These are phyloP conservation scores for Heterodera schachtii DNA, from an alignment of 1,140 invertebrate genomes.

Conservation along the genomic window DNA sequence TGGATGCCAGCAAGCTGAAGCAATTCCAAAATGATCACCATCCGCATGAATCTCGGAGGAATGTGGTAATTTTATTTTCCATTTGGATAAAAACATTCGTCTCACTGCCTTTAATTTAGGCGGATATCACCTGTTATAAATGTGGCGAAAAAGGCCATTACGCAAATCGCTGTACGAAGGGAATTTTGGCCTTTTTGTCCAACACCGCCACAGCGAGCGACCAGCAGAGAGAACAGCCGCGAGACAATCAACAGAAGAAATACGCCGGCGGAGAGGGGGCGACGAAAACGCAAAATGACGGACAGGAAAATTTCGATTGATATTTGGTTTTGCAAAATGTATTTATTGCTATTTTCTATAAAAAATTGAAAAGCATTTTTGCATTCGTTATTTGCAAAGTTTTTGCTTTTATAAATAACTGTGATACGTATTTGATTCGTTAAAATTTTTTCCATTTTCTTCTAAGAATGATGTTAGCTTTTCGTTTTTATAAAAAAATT, in stretches of 20 bases:
- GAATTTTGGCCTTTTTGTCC: slow-evolving; percentile 61
- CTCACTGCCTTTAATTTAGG: slow-evolving; percentile 35
- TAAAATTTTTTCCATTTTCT: no score
- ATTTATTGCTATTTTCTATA: no score
- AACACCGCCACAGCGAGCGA: slow-evolving; percentile 42
- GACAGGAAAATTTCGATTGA: slow-evolving; percentile 11
- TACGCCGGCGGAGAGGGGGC: not conserved
- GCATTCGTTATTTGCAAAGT: no score
- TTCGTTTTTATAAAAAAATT: no score
- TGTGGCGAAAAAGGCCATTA: slow-evolving; percentile 99
- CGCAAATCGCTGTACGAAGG: slow-evolving; percentile 95
- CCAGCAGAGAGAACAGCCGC: slow-evolving; percentile 15
- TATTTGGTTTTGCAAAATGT: not conserved
- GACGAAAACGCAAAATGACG: not conserved
- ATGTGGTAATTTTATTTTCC: slow-evolving; percentile 35
- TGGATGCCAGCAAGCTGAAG: slow-evolving; percentile 30
- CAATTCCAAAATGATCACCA: slow-evolving; percentile 35
- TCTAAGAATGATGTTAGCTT: no score
- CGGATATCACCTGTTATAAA: slow-evolving; percentile 66
- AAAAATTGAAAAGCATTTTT: no score
- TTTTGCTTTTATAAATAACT: no score
- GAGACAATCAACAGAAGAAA: not conserved
- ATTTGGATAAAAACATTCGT: not conserved
- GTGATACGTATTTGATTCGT: no score
- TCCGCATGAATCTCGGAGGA: not conserved